Base-by-base conservation (phyloP, 1,140 invertebrate species). In the Brachionus plicatilis region DNA sequence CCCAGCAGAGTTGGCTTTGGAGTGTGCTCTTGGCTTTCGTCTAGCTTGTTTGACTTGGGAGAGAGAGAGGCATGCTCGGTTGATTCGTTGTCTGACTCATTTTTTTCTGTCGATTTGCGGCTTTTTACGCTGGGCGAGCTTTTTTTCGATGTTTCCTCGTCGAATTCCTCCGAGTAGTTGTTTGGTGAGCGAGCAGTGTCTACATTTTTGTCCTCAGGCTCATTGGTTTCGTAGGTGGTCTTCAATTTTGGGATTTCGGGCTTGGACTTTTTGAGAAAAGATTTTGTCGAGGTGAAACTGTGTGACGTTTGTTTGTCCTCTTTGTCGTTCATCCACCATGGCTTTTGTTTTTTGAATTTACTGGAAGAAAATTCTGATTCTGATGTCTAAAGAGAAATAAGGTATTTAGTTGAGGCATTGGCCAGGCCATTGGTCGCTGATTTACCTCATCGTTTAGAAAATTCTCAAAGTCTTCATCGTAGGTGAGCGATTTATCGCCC, bases 401-500 rank as follows among this genome's bases (percentile, higher is more conserved):
- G 11, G 14, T 41, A 68, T 68, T 60, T 2, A 8, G 9, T 8
- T 65, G n/a, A 27, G 6, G 2, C 11, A 60, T 8, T 17, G 24
- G 56, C n/a, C n/a, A 12, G n/a, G 24, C 3, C n/a, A n/a, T n/a
- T 24, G 33, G 33, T 75, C 8, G 11, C 2, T 9, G 27, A 45
- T 20, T 50, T 76, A 76, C 41, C 50, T 50, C 72, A 14, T 76
- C 72, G 20, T 76, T 50, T 8, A 76, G 20, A 29, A 76, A 76
- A 47, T 76, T 76, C 27, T 76, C 72, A 76, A 76, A 76, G 14
- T 76, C 72, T 76, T 76, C 72, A 17, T 76, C 72, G 27, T 76
- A 11, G 1, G 72, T 76, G 3, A 50, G 50, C 3, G 72, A 76
- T n/a, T n/a, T 76, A 2, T 76, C 72, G 47, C 45, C 45, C 14